Evolutionary conservation across 2,888 invertebrate species (phyloP), one percentile per base, ranked within the genome.

Genomic region (Hartigia nigra): DNA sequence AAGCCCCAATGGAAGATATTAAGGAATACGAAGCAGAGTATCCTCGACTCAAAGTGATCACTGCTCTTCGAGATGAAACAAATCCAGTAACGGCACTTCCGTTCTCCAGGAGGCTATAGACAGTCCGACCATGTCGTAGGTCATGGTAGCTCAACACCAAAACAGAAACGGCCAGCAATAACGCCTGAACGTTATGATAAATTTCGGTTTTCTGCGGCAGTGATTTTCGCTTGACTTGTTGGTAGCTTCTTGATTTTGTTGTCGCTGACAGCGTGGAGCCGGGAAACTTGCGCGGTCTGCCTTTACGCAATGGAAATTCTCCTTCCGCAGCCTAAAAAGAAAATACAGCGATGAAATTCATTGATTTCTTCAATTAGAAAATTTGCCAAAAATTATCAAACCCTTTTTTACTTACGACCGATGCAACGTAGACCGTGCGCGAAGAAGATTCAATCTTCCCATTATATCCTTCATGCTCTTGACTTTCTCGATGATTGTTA

Each of bases 71-170:
- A 31, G 84, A 76, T 14, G 83, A 76, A 11, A 82, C 81, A 34
- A 86, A 85, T 36, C 88, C 88, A 74, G 81, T 79, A n/a, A 84
- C 80, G 5, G 85, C 82, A 55, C 84, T 78, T 9, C 89, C 88
- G 75, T 86, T 87, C 32, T 87, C 86, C 81, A 89, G 36, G 12
- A 89, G 77, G 78, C 86, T 89, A 70, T 87, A 88, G 69, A 86
- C 86, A 12, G 82, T 83, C 31, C 79, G 82, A 12, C 88, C 89
- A 72, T 87, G 80, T 76, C 81, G 83, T 12, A 86, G 35, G 11
- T 88, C 85, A 9, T 86, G 81, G 80, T 85, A 89, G 69, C 87
- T 87, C 81, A 88, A 70, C 72, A 79, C 77, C 74, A 88, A 79
- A 82, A 88, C 81, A 36, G 81, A 85, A 55, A 77, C 31, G 36